phyloP scores from a whole-genome alignment of 1,140 invertebrate genomes.

The Choristoneura fumiferana region DNA sequence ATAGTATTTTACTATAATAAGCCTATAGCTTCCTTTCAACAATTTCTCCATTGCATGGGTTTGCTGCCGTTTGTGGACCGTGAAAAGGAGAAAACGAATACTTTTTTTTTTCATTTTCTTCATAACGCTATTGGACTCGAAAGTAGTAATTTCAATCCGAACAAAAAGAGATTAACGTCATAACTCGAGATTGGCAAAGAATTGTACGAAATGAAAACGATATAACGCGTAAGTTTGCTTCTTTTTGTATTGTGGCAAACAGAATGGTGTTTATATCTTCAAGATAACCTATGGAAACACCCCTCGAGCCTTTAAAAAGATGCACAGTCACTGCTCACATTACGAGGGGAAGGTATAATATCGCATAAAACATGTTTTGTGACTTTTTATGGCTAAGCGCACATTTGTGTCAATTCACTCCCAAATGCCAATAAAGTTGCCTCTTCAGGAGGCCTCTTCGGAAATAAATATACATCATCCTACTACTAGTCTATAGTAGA shows the following conservation, averaged over 20 bases:
- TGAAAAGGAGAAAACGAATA: constrained; percentile 8
- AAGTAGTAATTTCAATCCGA: constrained; percentile 2
- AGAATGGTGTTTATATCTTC: too few relatives aligned
- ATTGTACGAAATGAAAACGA: not conserved
- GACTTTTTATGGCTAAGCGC: constrained; percentile 22
- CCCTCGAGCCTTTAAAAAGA: not conserved
- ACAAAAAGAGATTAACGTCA: constrained; percentile 13
- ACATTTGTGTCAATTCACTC: constrained; percentile 19
- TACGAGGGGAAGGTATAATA: constrained; percentile 6
- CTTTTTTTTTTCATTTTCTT: not conserved
- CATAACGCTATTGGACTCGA: constrained; percentile 2
- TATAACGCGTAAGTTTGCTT: not conserved
- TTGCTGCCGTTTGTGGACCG: not conserved
- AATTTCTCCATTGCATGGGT: constrained; percentile 6
- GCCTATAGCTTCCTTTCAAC: not conserved
- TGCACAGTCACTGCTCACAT: not conserved
- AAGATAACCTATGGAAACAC: too few relatives aligned
- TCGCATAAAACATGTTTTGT: constrained; percentile 15
- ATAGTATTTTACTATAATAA: not conserved
- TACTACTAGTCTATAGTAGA: too few relatives aligned
- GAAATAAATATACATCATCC: too few relatives aligned
- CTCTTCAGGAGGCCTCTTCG: not conserved
- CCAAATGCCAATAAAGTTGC: constrained; percentile 18
- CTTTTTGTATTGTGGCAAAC: too few relatives aligned
- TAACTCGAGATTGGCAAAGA: constrained; percentile 2